Evolutionary conservation across 2,113 vertebrate species (phyloP).

Genomic region (Ageneiosus marmoratus): DNA sequence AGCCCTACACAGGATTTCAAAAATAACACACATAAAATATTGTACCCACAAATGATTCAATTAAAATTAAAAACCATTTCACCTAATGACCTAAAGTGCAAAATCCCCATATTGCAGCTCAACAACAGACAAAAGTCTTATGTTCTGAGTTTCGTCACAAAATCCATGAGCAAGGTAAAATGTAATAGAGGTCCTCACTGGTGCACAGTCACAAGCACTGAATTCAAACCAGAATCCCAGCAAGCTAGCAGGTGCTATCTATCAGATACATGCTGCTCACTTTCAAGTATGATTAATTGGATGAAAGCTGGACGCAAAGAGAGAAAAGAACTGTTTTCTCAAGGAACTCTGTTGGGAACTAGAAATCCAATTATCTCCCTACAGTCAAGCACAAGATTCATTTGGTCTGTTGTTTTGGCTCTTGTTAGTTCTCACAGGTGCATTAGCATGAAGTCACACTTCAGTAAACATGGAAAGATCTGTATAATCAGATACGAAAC

Average conservation of each 20-base stretch:
- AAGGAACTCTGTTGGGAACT: conserved; percentile 22
- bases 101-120: background rate
- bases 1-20: background rate
- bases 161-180: conserved; percentile 23
- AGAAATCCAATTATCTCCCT: conserved; percentile 32
- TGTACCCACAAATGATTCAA: background rate
- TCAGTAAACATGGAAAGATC: background rate
- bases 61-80: background rate
- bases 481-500: conserved; percentile 1
- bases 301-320: conserved; percentile 5
- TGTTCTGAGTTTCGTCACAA: background rate
- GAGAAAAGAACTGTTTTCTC: conserved; percentile 9
- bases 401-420: conserved; percentile 15
- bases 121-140: background rate
- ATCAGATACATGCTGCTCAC: conserved; percentile 12
- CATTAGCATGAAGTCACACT: conserved; percentile 32
- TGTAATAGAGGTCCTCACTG: background rate
- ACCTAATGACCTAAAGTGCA: background rate
- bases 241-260: conserved; percentile 18
- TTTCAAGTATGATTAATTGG: conserved; percentile 38
- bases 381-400: conserved; percentile 33
- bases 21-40: background rate
- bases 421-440: conserved; percentile 1
- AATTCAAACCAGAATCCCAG: conserved; percentile 23
- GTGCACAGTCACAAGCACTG: conserved; percentile 16